Percentiles rank a stretch among this genome's conserved stretches.
Conservation (phyloP, 2,888 invertebrate species). For the Bibio marci region DNA sequence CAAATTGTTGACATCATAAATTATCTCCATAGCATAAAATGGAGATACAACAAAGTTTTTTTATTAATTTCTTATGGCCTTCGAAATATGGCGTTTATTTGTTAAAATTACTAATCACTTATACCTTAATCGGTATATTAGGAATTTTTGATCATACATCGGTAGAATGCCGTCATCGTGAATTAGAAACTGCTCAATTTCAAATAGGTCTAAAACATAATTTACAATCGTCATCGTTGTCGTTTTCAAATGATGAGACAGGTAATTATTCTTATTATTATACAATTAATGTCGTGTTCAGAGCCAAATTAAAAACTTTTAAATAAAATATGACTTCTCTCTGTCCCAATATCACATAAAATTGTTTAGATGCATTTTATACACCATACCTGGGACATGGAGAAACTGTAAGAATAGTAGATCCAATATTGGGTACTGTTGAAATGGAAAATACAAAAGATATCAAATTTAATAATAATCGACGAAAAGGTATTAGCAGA, state of each 20-base stretch:
- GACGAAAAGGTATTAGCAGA: constrained; percentile 26
- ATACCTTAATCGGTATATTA: background rate
- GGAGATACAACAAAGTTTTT: constrained; percentile 22
- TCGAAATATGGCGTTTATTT: background rate
- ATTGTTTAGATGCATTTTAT: constrained; percentile 18
- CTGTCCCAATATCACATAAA: too few relatives aligned
- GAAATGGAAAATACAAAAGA: constrained; percentile 17
- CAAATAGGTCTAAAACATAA: constrained; percentile 4
- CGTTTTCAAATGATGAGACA: constrained; percentile 6
- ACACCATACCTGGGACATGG: constrained; percentile 35
- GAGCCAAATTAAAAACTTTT: too few relatives aligned
- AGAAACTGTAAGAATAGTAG: constrained; percentile 37
- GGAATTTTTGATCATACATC: background rate
- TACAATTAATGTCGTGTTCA: background rate
- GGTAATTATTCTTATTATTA: constrained; percentile 4
- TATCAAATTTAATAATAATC: constrained; percentile 24
- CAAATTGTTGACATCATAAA: constrained; percentile 17
- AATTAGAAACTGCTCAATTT: constrained; percentile 1
- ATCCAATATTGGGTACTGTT: constrained; percentile 36
- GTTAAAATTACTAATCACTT: too few relatives aligned
- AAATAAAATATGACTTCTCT: too few relatives aligned
- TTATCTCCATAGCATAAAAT: constrained; percentile 29
- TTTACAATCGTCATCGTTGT: constrained; percentile 2
- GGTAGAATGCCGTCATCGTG: constrained; percentile 2
- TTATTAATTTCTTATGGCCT: background rate